Percentiles rank a stretch among this genome's conserved stretches.
Conservation (phyloP, 2,888 invertebrate species). For the Ferrisia virgata region DNA sequence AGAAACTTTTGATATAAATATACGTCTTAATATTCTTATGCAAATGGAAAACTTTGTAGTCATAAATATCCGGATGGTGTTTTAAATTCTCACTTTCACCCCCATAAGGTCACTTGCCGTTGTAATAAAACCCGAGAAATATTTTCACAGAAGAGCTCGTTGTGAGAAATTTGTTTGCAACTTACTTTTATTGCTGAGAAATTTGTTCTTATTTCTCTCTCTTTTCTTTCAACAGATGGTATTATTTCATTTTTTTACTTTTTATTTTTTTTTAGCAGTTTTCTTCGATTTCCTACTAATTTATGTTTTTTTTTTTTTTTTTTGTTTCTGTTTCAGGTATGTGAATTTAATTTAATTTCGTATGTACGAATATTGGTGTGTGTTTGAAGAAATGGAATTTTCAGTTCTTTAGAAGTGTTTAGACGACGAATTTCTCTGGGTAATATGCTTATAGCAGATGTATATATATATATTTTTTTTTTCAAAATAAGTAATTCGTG, state of each 20-base stretch:
- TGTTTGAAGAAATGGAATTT: neutral
- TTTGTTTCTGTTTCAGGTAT: neutral
- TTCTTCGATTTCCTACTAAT: neutral
- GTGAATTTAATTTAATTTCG: neutral
- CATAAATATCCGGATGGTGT: conserved; percentile 6
- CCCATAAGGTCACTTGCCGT: neutral
- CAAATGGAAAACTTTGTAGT: conserved; percentile 11
- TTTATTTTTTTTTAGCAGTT: too few species aligned
- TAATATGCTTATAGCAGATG: too few species aligned
- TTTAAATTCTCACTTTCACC: neutral
- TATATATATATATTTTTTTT: neutral
- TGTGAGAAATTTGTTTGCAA: conserved; percentile 7
- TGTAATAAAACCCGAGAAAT: neutral
- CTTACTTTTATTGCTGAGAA: neutral
- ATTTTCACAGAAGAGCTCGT: neutral
- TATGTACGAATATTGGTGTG: too few species aligned
- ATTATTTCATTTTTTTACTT: neutral
- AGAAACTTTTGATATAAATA: conserved; percentile 7
- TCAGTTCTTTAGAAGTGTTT: neutral
- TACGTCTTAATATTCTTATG: conserved; percentile 15
- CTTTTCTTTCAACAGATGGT: neutral
- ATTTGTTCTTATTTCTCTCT: too few species aligned
- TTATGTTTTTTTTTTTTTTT: neutral
- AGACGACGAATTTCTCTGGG: neutral
- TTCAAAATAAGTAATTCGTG: neutral